These are phyloP conservation scores for Todiramphus chloris DNA, from an alignment of 2,113 vertebrate species.

Conservation along the genomic window DNA sequence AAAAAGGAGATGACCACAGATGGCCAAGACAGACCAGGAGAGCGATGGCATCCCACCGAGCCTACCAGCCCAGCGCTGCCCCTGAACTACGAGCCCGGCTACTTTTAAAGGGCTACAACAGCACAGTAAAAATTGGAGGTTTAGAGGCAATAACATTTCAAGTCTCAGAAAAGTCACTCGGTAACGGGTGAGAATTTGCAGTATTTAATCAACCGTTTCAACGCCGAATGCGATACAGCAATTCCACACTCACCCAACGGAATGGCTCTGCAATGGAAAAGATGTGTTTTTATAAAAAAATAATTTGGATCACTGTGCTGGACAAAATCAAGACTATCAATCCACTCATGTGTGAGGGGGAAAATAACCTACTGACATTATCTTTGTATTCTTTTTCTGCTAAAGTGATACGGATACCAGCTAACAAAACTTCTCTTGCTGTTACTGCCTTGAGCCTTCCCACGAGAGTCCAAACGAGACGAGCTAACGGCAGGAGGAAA, in stretches of 20 bases:
- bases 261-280: neutral
- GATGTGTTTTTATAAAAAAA: neutral
- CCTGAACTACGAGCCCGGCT: neutral
- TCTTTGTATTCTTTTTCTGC: slow-evolving; percentile 22
- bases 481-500: neutral
- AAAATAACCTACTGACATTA: slow-evolving; percentile 57
- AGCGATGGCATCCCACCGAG: neutral
- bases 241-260: neutral
- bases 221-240: slow-evolving; percentile 6
- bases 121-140: neutral
- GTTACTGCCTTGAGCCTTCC: neutral
- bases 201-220: slow-evolving; percentile 8
- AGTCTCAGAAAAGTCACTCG: neutral
- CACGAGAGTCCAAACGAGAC: neutral
- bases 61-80: neutral
- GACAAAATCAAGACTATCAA: slow-evolving; percentile 47
- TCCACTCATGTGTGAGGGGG: neutral
- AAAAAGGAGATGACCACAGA: neutral
- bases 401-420: neutral
- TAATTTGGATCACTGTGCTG: slow-evolving; percentile 28
- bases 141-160: neutral
- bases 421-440: neutral
- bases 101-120: neutral
- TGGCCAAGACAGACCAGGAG: neutral
- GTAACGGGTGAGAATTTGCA: neutral